These are phyloP conservation scores for Alethe castanea DNA, from an alignment of 2,113 vertebrate species.

Conservation along the genomic window DNA sequence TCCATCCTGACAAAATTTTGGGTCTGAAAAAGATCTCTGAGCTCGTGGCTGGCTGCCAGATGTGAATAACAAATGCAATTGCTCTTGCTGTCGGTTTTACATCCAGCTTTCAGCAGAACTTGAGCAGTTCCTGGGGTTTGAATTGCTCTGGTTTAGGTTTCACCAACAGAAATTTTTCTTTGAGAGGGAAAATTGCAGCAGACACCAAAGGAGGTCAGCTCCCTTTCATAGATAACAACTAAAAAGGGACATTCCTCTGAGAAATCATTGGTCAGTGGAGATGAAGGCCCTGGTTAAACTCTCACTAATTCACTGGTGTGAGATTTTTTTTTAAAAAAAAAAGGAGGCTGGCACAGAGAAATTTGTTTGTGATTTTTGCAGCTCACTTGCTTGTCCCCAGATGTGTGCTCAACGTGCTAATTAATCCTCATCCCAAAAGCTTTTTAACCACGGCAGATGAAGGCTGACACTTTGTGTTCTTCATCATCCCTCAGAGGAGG, in stretches of 20 bases:
- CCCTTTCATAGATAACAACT: neutral
- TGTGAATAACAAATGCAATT: neutral
- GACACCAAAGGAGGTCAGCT: neutral
- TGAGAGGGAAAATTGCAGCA: neutral
- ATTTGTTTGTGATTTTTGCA: neutral
- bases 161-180: neutral
- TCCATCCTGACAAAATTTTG: neutral
- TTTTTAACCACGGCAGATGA: neutral
- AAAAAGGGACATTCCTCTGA: neutral
- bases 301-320: neutral
- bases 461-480: neutral
- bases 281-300: neutral
- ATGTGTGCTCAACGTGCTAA: neutral
- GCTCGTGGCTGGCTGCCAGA: neutral
- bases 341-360: neutral
- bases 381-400: neutral
- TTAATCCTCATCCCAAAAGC: neutral
- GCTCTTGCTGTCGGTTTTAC: fast-evolving
- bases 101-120: neutral
- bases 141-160: neutral
- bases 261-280: neutral
- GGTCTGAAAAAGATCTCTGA: neutral
- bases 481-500: neutral
- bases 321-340: neutral
- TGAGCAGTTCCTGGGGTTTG: neutral